phyloP scores from a whole-genome alignment of 1,140 invertebrate species.

The Diabrotica virgifera region DNA sequence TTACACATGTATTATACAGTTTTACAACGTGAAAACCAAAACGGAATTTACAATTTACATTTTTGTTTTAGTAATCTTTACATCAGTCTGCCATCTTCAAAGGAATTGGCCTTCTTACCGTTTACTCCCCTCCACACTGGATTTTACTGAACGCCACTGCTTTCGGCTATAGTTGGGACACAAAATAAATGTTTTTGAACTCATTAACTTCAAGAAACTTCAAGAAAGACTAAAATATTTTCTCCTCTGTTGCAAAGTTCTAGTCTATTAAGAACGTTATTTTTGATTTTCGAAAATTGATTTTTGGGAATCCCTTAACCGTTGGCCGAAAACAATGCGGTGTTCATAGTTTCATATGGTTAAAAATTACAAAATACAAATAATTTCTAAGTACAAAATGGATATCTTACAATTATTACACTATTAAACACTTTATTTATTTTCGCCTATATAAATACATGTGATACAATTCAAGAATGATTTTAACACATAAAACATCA shows the following conservation, averaged over 20 bases:
- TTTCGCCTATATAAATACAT: slow-evolving; percentile 40
- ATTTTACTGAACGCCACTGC: slow-evolving; percentile 5
- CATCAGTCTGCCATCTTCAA: slow-evolving; percentile 45
- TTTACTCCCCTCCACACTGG: slow-evolving; percentile 37
- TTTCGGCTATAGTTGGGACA: neutral
- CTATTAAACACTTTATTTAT: slow-evolving; percentile 37
- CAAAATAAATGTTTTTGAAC: too few relatives aligned
- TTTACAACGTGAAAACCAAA: slow-evolving; percentile 45
- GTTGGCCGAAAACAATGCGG: neutral
- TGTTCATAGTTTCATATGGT: slow-evolving; percentile 28
- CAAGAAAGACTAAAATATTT: too few relatives aligned
- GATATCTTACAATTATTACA: slow-evolving; percentile 44
- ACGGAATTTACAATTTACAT: slow-evolving; percentile 51
- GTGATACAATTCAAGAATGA: slow-evolving; percentile 41
- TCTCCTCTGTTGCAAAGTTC: too few relatives aligned
- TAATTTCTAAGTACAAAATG: slow-evolving; percentile 45
- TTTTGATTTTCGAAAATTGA: slow-evolving; percentile 1
- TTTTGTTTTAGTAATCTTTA: slow-evolving; percentile 47
- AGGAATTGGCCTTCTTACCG: slow-evolving; percentile 33
- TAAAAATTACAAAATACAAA: slow-evolving; percentile 32
- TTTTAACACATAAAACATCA: slow-evolving; percentile 23
- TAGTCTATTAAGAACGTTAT: neutral
- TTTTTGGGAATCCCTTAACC: neutral
- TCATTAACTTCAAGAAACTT: too few relatives aligned
- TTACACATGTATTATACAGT: slow-evolving; percentile 50